Conservation (phyloP, 2,888 invertebrate genomes). For the Ferrisia virgata region DNA sequence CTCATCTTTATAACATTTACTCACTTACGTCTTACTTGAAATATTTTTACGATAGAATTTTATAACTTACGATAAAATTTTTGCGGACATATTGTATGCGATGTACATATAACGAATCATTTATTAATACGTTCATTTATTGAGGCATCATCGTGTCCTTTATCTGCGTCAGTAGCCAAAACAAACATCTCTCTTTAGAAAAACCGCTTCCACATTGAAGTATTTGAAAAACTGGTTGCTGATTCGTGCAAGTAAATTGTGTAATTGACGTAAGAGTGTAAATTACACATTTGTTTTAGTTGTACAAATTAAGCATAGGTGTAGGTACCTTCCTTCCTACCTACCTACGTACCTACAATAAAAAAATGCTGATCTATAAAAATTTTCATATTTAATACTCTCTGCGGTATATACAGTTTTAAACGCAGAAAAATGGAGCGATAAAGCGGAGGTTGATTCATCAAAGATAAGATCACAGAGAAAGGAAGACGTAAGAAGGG, state of each 20-base stretch:
- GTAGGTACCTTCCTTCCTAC: too few species aligned
- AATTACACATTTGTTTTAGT: constrained; percentile 13
- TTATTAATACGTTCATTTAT: constrained; percentile 16
- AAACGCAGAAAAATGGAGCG: neutral
- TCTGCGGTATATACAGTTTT: neutral
- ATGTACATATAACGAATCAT: constrained; percentile 25
- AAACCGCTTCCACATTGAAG: constrained; percentile 24
- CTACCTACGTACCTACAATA: too few species aligned
- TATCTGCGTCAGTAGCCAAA: constrained; percentile 26
- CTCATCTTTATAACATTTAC: neutral
- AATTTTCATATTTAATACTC: constrained; percentile 16
- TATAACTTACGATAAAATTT: constrained; percentile 20
- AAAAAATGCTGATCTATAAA: constrained; percentile 30
- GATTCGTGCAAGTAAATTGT: constrained; percentile 24
- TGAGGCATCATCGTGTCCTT: neutral
- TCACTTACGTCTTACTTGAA: neutral
- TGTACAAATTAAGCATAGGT: constrained; percentile 3
- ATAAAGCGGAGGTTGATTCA: neutral
- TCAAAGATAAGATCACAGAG: neutral
- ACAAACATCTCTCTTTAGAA: constrained; percentile 7
- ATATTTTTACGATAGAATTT: constrained; percentile 23
- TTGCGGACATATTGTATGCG: constrained; percentile 31
- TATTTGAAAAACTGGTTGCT: constrained; percentile 14
- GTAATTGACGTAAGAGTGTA: constrained; percentile 29
- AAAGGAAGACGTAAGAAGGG: neutral